phyloP scores from a whole-genome alignment of 2,888 invertebrate species.

The Nebria brevicollis region DNA sequence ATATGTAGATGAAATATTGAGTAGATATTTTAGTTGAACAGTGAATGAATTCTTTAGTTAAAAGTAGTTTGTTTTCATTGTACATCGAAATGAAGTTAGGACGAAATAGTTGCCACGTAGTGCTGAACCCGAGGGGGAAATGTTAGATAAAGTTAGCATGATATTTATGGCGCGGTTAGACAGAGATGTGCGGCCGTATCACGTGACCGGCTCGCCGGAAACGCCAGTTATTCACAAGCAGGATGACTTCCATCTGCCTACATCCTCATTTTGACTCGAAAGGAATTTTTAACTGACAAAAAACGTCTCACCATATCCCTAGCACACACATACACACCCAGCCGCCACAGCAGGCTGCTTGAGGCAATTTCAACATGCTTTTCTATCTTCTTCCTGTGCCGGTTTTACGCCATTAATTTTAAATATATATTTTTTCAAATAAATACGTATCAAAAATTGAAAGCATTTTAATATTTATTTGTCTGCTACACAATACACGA shows the following conservation, averaged over 20 bases:
- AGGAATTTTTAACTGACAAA: constrained; percentile 60
- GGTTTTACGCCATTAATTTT: not conserved
- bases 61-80: not conserved
- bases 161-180: constrained; percentile 61
- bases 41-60: not conserved
- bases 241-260: constrained; percentile 63
- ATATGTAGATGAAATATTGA: not conserved
- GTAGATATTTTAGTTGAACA: not conserved
- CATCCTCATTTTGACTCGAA: constrained; percentile 60
- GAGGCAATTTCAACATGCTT: constrained; percentile 37
- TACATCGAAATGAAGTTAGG: not conserved
- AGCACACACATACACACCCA: not conserved
- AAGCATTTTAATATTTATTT: no score
- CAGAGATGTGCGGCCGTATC: constrained; percentile 58
- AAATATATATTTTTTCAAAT: not conserved
- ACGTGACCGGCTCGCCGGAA: constrained; percentile 62
- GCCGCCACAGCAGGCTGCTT: not conserved
- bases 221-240: constrained; percentile 68
- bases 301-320: constrained; percentile 48
- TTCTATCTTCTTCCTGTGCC: constrained; percentile 41
- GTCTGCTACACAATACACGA: not conserved
- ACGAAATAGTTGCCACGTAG: constrained; percentile 23
- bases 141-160: constrained; percentile 29
- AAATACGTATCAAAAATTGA: no score
- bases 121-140: not conserved